Evolutionary conservation across 2,113 vertebrate genomes (phyloP).

Genomic region (Lonchura striata): DNA sequence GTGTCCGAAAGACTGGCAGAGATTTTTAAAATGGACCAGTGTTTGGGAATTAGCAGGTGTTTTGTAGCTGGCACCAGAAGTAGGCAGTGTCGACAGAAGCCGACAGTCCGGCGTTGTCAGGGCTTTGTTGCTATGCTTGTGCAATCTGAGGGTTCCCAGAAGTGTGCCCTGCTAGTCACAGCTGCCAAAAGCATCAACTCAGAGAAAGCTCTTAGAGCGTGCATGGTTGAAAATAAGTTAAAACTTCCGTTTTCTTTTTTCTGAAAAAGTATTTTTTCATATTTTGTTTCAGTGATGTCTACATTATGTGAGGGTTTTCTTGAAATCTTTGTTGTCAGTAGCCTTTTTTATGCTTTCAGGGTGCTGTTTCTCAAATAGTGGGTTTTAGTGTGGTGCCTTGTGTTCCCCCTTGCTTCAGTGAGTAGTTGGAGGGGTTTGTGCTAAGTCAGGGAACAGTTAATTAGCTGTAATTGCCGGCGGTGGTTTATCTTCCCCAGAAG

Average conservation of each 20-base stretch:
- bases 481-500: slow-evolving; percentile 3
- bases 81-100: background rate
- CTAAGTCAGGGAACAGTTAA: background rate
- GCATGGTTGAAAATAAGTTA: background rate
- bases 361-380: background rate
- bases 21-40: background rate
- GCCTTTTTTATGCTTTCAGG: background rate
- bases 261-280: background rate
- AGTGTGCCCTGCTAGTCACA: background rate
- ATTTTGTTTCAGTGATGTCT: background rate
- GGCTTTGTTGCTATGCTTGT: background rate
- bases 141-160: background rate
- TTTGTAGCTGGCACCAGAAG: background rate
- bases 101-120: background rate
- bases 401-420: background rate
- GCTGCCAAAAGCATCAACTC: background rate
- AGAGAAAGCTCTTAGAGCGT: rapidly evolving
- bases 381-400: background rate
- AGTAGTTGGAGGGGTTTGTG: background rate
- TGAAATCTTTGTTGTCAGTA: background rate
- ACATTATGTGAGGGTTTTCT: rapidly evolving
- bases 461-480: background rate
- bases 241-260: background rate
- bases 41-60: background rate
- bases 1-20: background rate